Percentiles rank a stretch among this genome's conserved stretches.
These are phyloP conservation scores for Harpegnathos saltator DNA, from an alignment of 1,140 invertebrate genomes.

Conservation along the genomic window DNA sequence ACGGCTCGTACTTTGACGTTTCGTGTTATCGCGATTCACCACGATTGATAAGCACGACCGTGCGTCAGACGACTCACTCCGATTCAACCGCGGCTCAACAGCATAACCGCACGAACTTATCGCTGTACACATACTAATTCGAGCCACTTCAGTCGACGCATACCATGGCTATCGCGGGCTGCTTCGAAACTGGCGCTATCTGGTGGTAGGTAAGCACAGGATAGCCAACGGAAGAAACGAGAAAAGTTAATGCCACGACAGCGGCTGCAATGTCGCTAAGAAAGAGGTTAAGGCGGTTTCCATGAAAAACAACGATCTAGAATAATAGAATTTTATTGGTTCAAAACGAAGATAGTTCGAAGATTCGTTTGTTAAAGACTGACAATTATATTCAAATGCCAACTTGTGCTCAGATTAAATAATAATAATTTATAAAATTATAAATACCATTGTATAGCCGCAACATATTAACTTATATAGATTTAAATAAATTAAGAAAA, in stretches of 20 bases:
- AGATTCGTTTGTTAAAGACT: too few species aligned
- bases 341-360: too few species aligned
- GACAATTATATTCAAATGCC: too few species aligned
- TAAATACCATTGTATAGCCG: too few species aligned
- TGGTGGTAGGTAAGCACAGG: not conserved
- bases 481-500: too few species aligned
- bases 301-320: conserved; percentile 20
- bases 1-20: not conserved
- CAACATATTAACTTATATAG: too few species aligned
- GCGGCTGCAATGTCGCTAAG: not conserved
- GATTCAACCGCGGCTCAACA: not conserved
- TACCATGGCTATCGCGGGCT: not conserved
- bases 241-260: too few species aligned
- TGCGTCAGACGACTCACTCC: not conserved
- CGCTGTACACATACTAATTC: conserved; percentile 63
- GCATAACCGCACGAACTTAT: conserved; percentile 32
- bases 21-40: conserved; percentile 10
- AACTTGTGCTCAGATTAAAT: too few species aligned
- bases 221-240: too few species aligned
- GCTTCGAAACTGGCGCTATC: conserved; percentile 27
- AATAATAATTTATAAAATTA: too few species aligned
- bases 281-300: not conserved
- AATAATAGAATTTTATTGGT: not conserved
- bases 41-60: conserved; percentile 15
- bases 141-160: conserved; percentile 18